A percentile compares a stretch with the other conserved stretches of the same genome.
Evolutionary conservation across 2,888 invertebrate species (phyloP).

Genomic region (Phytoseiulus persimilis): DNA sequence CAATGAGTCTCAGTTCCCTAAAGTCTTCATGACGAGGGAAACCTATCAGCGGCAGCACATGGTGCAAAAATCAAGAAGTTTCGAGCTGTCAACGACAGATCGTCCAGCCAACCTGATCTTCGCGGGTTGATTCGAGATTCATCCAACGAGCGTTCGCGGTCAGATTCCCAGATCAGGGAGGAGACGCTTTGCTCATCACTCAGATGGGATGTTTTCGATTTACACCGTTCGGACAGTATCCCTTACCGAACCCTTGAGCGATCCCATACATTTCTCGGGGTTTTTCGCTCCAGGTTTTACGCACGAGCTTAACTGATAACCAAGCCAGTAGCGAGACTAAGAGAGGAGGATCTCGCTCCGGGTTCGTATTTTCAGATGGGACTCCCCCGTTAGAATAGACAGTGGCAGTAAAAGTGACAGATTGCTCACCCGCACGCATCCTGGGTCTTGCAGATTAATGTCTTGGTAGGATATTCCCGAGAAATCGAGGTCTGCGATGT

Average conservation of each 20-base stretch:
- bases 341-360: background rate
- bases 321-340: background rate
- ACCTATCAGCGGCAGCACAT: background rate
- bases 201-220: background rate
- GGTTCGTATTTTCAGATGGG: background rate
- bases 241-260: too few relatives aligned
- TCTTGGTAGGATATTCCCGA: slow-evolving; percentile 10
- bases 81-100: background rate
- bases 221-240: too few relatives aligned
- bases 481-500: background rate
- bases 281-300: background rate
- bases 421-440: slow-evolving; percentile 21
- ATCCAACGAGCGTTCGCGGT: background rate
- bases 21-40: background rate
- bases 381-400: background rate
- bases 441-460: slow-evolving; percentile 15
- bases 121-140: background rate
- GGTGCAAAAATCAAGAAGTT: background rate
- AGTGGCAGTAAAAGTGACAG: background rate
- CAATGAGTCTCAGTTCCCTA: background rate
- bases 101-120: background rate
- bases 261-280: too few relatives aligned
- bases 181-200: background rate
- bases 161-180: background rate
- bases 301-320: background rate